Base-by-base conservation (phyloP, 2,113 vertebrate genomes). In the Semicossyphus pulcher region DNA sequence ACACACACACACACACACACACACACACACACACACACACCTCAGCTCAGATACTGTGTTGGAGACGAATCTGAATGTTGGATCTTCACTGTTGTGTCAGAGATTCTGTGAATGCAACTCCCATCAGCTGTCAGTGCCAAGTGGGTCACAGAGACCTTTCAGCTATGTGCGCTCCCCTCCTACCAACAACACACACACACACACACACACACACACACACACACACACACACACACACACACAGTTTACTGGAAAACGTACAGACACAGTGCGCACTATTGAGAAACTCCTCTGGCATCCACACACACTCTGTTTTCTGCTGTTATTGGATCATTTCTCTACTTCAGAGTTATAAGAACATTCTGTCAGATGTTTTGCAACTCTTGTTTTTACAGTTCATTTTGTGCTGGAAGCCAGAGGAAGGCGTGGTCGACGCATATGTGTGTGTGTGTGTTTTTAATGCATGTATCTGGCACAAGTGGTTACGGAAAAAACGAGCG, bases 141-240 rank as follows among this genome's bases (percentile, higher is more conserved):
- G 48, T 7, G 37, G 28, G 62, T 69, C 53, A 73, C 25, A n/a
- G 57, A 75, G 54, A 66, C 64, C 25, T 75, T 32, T 63, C 44
- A 81, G 69, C 39, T 51, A 3, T 41, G 58, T 5, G n/a, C 7
- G 20, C 34, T 4, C 16, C 44, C 41, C 25, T n/a, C 29, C 47
- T 10, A 21, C 41, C 14, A 16, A 1, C 12, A 25, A 52, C 28
- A 37, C 16, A 34, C 16, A 61, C 23, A 51, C 61, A 7, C 44
- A 39, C 29, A 7, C 32, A 26, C 23, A 11, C 3, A 16, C 16
- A 23, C 12, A 45, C 63, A 56, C 20, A 26, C 47, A 39, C 25
- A 25, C 15, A 10, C 11, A 28, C 37, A 57, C 37, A 26, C 36
- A 34, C 29, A 63, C 15, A 48, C 20, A 10, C 8, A 31, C 36